Conservation (phyloP, 2,797 vertebrate genomes). For the Tarsius wallacei region DNA sequence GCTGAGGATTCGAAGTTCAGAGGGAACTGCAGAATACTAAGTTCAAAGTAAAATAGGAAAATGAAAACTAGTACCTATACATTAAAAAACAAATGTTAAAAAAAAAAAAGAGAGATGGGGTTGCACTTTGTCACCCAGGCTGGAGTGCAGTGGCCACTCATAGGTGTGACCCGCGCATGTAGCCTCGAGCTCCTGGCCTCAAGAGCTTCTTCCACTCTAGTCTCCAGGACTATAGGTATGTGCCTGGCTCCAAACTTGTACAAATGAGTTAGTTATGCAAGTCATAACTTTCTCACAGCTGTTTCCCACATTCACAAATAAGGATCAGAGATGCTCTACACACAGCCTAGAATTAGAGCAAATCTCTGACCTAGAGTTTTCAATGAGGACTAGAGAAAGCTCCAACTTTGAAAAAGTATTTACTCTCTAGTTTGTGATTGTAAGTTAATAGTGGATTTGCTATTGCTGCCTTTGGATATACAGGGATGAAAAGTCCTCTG, state of each 20-base stretch:
- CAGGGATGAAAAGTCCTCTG: not conserved
- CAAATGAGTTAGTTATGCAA: not conserved
- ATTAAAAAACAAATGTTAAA: not conserved
- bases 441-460: not conserved
- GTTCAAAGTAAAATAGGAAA: not conserved
- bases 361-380: not conserved
- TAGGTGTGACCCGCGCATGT: not conserved
- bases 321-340: not conserved
- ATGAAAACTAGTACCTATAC: not conserved
- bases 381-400: constrained; percentile 31
- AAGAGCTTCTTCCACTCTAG: not conserved
- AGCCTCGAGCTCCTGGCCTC: not conserved
- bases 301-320: not conserved
- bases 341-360: not conserved
- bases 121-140: not conserved
- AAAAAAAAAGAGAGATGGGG: not conserved
- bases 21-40: not conserved
- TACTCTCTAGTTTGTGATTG: constrained; percentile 49
- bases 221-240: not conserved
- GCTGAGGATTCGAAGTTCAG: not conserved
- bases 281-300: not conserved
- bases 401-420: constrained; percentile 31
- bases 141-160: not conserved
- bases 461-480: constrained; percentile 15
- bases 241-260: not conserved